Evolutionary conservation across 2,888 invertebrate species (phyloP).

Genomic region (Euproctis similis): DNA sequence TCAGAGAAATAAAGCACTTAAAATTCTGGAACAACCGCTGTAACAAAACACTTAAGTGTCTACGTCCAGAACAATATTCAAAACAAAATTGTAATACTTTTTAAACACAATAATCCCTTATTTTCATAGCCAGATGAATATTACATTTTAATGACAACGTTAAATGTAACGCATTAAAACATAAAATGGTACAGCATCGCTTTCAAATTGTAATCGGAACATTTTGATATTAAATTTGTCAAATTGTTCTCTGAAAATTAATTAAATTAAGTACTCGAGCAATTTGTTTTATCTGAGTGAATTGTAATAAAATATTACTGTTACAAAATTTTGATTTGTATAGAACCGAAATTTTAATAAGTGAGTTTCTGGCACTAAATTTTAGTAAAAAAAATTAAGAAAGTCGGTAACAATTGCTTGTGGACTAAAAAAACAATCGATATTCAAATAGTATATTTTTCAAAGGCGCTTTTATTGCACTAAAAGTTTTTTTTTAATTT

Average conservation of each 20-base stretch:
- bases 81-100: constrained; percentile 3
- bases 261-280: constrained; percentile 14
- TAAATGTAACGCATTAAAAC: constrained; percentile 6
- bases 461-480: no score
- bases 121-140: constrained; percentile 3
- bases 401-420: no score
- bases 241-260: constrained; percentile 11
- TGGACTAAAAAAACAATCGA: no score
- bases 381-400: no score
- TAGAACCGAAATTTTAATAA: no score
- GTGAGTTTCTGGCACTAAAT: no score
- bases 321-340: constrained; percentile 6
- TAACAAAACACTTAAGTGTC: neutral
- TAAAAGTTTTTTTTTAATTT: no score
- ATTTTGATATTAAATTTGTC: constrained; percentile 11
- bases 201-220: constrained; percentile 2
- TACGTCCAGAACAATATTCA: constrained; percentile 2
- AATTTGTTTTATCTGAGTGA: constrained; percentile 10
- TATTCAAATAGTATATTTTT: no score
- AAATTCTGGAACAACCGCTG: neutral
- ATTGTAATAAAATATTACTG: constrained; percentile 4
- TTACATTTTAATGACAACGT: constrained; percentile 6
- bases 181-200: constrained; percentile 8
- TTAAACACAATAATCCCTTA: constrained; percentile 2
- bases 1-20: no score